Conservation (phyloP, 1,140 invertebrate genomes). For the Aphelenchoides avenae region DNA sequence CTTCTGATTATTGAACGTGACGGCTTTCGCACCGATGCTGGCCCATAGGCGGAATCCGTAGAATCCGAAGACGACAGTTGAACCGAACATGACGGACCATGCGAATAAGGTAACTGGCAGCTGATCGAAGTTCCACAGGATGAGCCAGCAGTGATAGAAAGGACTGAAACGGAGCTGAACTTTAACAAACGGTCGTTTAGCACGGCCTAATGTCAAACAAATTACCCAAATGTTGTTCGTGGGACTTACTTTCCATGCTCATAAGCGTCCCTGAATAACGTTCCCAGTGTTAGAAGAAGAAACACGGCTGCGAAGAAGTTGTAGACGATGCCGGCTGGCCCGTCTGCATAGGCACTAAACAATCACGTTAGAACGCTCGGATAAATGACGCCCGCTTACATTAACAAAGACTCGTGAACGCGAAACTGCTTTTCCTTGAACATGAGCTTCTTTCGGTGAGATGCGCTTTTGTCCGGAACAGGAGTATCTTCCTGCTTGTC, state of each 20-base stretch:
- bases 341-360: no score
- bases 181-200: background rate
- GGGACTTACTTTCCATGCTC: conserved; percentile 37
- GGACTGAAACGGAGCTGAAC: conserved; percentile 37
- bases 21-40: conserved; percentile 25
- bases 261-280: conserved; percentile 35
- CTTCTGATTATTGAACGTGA: conserved; percentile 22
- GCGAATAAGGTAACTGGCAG: conserved; percentile 43
- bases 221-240: conserved; percentile 17
- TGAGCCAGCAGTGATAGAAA: conserved; percentile 49
- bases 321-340: conserved; percentile 31
- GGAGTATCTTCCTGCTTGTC: no score
- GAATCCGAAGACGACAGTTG: conserved; percentile 46
- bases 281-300: conserved; percentile 33
- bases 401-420: no score
- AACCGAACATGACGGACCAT: conserved; percentile 51
- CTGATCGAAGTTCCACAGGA: conserved; percentile 54
- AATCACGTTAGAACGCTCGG: no score
- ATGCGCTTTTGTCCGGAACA: no score
- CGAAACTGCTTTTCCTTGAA: no score
- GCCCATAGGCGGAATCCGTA: conserved; percentile 41
- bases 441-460: no score
- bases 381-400: no score
- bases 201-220: conserved; percentile 16
- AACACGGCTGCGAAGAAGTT: conserved; percentile 50